phyloP scores from a whole-genome alignment of 2,113 vertebrate genomes.

The Aleadryas rufinucha region DNA sequence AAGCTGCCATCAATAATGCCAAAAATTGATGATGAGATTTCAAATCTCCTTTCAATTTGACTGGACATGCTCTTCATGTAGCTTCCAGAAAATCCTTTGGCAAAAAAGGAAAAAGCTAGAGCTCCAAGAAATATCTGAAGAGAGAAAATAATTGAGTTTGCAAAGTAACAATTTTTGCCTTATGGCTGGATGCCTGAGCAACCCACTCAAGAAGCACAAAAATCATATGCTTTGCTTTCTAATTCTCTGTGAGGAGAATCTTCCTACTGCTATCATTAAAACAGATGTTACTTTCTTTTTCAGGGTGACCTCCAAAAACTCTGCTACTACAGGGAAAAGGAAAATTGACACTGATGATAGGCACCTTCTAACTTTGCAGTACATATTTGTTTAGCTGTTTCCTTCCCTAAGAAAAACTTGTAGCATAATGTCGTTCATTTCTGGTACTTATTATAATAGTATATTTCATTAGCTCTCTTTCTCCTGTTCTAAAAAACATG shows the following conservation, averaged over 20 bases:
- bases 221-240: background rate
- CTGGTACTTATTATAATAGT: background rate
- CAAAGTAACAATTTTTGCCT: background rate
- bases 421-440: background rate
- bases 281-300: background rate
- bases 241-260: background rate
- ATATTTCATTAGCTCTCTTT: background rate
- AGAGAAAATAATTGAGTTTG: constrained; percentile 14
- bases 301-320: background rate
- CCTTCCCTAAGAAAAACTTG: background rate
- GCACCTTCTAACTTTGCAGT: background rate
- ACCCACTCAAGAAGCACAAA: background rate
- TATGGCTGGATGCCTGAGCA: background rate
- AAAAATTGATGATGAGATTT: constrained; percentile 65
- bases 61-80: constrained; percentile 73
- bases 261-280: background rate
- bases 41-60: constrained; percentile 73
- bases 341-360: background rate
- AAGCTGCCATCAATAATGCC: constrained; percentile 73
- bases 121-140: constrained; percentile 70
- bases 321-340: background rate
- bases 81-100: constrained; percentile 69
- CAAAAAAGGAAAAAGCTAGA: constrained; percentile 70
- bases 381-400: background rate
- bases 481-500: background rate